Evolutionary conservation across 2,888 invertebrate species (phyloP).

Genomic region (Thereva unica): DNA sequence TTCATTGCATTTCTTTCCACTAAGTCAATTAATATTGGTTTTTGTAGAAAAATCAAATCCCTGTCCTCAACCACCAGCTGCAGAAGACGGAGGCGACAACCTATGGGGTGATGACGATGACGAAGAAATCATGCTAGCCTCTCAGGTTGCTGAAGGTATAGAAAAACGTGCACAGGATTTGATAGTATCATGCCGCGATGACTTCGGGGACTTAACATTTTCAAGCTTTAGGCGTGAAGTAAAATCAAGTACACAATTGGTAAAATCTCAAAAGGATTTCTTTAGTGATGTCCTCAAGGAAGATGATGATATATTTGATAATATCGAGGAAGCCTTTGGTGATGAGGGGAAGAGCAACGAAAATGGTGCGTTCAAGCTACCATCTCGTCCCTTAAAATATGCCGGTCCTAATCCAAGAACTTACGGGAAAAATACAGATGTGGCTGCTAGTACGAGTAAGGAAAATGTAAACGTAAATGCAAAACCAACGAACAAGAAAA

Average conservation of each 20-base stretch:
- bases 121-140: constrained; percentile 41
- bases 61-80: no score
- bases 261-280: constrained; percentile 2
- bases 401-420: background rate
- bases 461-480: background rate
- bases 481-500: background rate
- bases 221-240: constrained; percentile 22
- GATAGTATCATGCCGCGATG: constrained; percentile 2
- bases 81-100: constrained; percentile 21
- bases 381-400: background rate
- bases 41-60: background rate
- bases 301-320: constrained; percentile 33
- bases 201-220: constrained; percentile 30
- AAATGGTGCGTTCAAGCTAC: background rate
- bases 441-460: background rate
- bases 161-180: constrained; percentile 33
- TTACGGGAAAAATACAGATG: no score
- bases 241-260: constrained; percentile 37
- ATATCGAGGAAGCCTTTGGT: constrained; percentile 28
- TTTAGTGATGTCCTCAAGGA: constrained; percentile 9
- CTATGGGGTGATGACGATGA: constrained; percentile 44
- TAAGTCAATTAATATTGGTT: constrained; percentile 54
- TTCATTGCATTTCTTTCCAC: constrained; percentile 53
- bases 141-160: constrained; percentile 39
- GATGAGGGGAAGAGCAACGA: background rate